Evolutionary conservation across 2,888 invertebrate species (phyloP).

Genomic region (Schizotus pectinicornis): DNA sequence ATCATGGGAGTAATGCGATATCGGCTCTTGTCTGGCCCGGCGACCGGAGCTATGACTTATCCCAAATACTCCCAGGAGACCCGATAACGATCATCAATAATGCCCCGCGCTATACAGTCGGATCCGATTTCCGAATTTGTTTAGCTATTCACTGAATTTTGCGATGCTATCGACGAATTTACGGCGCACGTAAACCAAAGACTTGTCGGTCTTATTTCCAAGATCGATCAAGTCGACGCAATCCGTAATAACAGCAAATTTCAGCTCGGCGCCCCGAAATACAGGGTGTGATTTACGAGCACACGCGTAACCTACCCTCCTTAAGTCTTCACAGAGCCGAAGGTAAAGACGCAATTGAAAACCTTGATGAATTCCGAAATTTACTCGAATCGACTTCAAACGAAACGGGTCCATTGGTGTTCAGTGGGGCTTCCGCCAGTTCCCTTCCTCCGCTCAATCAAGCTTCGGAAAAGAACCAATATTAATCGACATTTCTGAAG

Average conservation of each 20-base stretch:
- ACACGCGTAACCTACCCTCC: slow-evolving; percentile 14
- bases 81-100: slow-evolving; percentile 50
- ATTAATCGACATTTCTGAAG: slow-evolving; percentile 29
- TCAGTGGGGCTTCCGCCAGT: slow-evolving; percentile 29
- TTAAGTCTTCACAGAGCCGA: background rate
- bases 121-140: slow-evolving; percentile 39
- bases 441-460: slow-evolving; percentile 44
- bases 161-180: background rate
- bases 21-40: slow-evolving; percentile 41
- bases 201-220: slow-evolving; percentile 3
- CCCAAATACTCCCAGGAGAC: slow-evolving; percentile 44
- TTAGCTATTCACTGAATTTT: slow-evolving; percentile 28
- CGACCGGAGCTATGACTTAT: slow-evolving; percentile 45
- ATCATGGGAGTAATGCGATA: slow-evolving; percentile 48
- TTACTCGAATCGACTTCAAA: slow-evolving; percentile 33
- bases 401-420: slow-evolving; percentile 36
- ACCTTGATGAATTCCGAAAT: slow-evolving; percentile 24
- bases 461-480: slow-evolving; percentile 22
- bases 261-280: slow-evolving; percentile 9
- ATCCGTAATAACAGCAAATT: slow-evolving; percentile 13
- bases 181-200: background rate
- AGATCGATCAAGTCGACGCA: background rate
- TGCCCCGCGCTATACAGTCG: slow-evolving; percentile 39
- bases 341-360: slow-evolving; percentile 8
- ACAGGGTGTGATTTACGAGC: slow-evolving; percentile 24